phyloP scores from a whole-genome alignment of 2,888 invertebrate species.

The Lochmaea crataegi region DNA sequence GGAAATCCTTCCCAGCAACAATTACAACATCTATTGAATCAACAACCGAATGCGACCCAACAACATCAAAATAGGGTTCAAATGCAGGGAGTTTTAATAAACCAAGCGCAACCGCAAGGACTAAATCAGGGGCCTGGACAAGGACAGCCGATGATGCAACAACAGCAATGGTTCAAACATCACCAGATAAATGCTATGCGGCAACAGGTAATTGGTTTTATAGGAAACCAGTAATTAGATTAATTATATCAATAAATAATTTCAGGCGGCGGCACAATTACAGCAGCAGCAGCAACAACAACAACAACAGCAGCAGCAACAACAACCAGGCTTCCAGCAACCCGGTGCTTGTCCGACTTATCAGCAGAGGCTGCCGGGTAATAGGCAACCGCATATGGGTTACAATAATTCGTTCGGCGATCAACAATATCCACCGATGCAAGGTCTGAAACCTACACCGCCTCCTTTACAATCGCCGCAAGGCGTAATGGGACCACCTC shows the following conservation, averaged over 20 bases:
- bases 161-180: slow-evolving; percentile 67
- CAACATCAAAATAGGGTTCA: slow-evolving; percentile 67
- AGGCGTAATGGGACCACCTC: slow-evolving; percentile 77
- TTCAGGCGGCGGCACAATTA: slow-evolving; percentile 65
- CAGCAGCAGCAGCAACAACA: slow-evolving; percentile 64
- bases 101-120: slow-evolving; percentile 55
- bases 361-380: slow-evolving; percentile 68
- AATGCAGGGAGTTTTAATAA: slow-evolving; percentile 65
- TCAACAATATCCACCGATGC: slow-evolving; percentile 63
- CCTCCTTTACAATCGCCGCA: slow-evolving; percentile 80
- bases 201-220: slow-evolving; percentile 45
- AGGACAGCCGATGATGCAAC: slow-evolving; percentile 55
- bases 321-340: slow-evolving; percentile 70
- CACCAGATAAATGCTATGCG: slow-evolving; percentile 64
- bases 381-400: slow-evolving; percentile 64
- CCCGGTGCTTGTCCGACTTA: slow-evolving; percentile 71
- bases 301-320: slow-evolving; percentile 71
- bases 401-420: slow-evolving; percentile 63
- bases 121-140: slow-evolving; percentile 55
- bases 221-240: too few relatives aligned
- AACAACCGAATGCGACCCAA: slow-evolving; percentile 66
- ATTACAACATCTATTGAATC: slow-evolving; percentile 67
- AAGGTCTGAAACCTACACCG: slow-evolving; percentile 75
- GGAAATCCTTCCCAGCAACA: slow-evolving; percentile 67
- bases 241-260: not conserved